Evolutionary conservation across 2,888 invertebrate genomes (phyloP).

Genomic region (Malthinus flaveolus): DNA sequence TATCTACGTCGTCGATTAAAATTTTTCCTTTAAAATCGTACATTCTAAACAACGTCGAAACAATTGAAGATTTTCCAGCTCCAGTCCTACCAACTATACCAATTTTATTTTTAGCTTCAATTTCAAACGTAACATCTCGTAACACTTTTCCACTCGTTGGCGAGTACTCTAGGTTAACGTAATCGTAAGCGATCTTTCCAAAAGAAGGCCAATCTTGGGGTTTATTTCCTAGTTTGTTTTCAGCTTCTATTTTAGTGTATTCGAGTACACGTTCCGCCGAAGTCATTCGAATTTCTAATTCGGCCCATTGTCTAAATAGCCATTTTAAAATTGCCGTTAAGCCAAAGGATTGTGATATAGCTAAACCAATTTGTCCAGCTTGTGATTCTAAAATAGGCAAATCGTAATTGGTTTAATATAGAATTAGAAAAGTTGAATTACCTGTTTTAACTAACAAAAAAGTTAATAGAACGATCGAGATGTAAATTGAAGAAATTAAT

Average conservation of each 20-base stretch:
- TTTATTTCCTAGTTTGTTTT: constrained; percentile 53
- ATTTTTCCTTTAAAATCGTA: constrained; percentile 77
- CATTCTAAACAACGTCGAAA: constrained; percentile 78
- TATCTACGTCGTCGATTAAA: constrained; percentile 76
- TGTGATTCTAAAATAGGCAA: constrained; percentile 51
- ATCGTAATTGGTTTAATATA: too few relatives aligned
- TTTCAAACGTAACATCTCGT: constrained; percentile 66
- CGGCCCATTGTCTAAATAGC: constrained; percentile 81
- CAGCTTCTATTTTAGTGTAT: constrained; percentile 72
- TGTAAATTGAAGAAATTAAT: too few relatives aligned
- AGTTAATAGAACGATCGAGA: background rate
- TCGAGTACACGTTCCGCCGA: constrained; percentile 85
- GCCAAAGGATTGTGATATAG: constrained; percentile 78
- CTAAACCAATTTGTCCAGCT: constrained; percentile 77
- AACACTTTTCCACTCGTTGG: constrained; percentile 72
- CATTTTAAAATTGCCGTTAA: constrained; percentile 69
- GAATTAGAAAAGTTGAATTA: too few relatives aligned
- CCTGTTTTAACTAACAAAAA: background rate
- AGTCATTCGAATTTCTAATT: constrained; percentile 83
- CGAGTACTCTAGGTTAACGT: constrained; percentile 72
- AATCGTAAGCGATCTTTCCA: constrained; percentile 68
- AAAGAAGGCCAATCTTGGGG: constrained; percentile 71
- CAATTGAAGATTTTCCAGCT: constrained; percentile 77
- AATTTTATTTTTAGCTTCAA: constrained; percentile 69
- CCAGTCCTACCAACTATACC: constrained; percentile 83